A percentile compares a stretch with the other conserved stretches of the same genome.
Conservation (phyloP, 2,113 vertebrate species). For the Lepus americanus region DNA sequence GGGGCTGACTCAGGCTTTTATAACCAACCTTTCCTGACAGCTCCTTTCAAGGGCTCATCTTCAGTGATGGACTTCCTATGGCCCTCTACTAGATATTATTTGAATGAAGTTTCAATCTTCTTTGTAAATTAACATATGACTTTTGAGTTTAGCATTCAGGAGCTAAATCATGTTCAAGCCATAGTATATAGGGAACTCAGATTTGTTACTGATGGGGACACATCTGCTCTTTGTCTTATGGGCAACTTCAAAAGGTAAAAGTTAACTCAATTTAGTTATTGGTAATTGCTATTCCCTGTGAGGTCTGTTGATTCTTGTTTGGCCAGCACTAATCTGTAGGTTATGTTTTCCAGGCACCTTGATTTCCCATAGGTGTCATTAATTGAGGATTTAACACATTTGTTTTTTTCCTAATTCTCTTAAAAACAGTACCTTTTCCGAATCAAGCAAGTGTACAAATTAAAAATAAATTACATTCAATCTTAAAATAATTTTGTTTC, state of each 20-base stretch:
- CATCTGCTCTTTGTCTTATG: background rate
- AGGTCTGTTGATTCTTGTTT: background rate
- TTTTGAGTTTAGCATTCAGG: no score
- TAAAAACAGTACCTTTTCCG: background rate
- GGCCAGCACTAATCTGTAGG: background rate
- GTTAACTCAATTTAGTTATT: background rate
- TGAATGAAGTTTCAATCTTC: no score
- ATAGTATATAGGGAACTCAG: background rate
- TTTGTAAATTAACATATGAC: no score
- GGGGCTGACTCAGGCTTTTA: no score
- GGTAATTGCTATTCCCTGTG: background rate
- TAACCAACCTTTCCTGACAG: no score
- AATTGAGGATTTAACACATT: background rate
- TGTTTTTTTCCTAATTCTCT: background rate
- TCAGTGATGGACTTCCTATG: no score
- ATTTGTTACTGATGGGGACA: background rate
- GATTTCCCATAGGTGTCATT: background rate
- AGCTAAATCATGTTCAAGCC: no score
- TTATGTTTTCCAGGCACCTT: background rate
- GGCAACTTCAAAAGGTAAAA: background rate
- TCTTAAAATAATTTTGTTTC: background rate
- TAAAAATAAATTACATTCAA: background rate
- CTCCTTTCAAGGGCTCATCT: no score
- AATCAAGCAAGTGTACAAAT: background rate
- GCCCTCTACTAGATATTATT: no score